Evolutionary conservation across 1,140 invertebrate species (phyloP).

Genomic region (Drosophila guanche): DNA sequence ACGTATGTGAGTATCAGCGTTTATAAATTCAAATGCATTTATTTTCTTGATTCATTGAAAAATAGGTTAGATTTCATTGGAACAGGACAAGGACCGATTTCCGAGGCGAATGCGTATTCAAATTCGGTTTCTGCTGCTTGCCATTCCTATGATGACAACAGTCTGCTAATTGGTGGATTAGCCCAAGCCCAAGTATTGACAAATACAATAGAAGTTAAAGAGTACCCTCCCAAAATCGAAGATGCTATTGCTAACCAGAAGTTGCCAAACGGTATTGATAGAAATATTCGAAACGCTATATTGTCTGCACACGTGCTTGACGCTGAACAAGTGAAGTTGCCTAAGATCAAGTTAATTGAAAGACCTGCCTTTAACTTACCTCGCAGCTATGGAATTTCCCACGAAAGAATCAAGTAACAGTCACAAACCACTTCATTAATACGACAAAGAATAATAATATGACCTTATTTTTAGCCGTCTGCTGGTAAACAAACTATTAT

Average conservation of each 20-base stretch:
- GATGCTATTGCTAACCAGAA: conserved; percentile 84
- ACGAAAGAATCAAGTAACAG: conserved; percentile 87
- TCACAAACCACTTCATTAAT: neutral
- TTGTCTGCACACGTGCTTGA: conserved; percentile 90
- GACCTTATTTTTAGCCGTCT: conserved; percentile 86
- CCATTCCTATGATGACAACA: conserved; percentile 86
- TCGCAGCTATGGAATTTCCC: conserved; percentile 89
- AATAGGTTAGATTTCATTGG: conserved; percentile 84
- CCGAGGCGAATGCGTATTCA: conserved; percentile 86
- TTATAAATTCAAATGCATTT: neutral
- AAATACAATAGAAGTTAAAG: conserved; percentile 88
- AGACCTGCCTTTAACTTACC: conserved; percentile 89
- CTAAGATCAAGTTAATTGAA: conserved; percentile 88
- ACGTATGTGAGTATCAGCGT: conserved; percentile 53
- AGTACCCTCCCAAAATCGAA: conserved; percentile 86
- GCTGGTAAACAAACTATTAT: conserved; percentile 88
- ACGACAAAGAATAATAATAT: conserved; percentile 1
- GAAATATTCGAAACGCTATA: conserved; percentile 86
- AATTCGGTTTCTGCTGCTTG: conserved; percentile 87
- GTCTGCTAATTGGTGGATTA: conserved; percentile 89
- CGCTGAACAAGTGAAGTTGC: conserved; percentile 89
- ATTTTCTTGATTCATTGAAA: conserved; percentile 36
- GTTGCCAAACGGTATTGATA: conserved; percentile 84
- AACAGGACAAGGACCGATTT: conserved; percentile 70
- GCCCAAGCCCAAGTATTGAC: conserved; percentile 89